Base-by-base conservation (phyloP, 2,888 invertebrate species). In the Hyppa rectilinea region DNA sequence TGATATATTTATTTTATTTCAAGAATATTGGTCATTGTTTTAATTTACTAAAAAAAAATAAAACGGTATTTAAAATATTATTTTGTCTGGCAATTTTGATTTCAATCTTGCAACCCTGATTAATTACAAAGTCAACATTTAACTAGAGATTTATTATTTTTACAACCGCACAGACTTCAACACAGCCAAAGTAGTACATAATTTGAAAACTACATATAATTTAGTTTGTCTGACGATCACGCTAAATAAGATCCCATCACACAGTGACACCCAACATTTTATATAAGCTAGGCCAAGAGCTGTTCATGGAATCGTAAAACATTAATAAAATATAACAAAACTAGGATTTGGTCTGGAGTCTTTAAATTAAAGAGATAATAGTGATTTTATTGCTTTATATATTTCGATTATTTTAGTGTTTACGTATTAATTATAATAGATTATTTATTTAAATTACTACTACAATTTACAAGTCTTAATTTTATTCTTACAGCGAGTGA, bases 101-200 rank as follows among this genome's bases (percentile, higher is more conserved):
- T 36, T 14, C 9, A 43, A n/a, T 17, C 31, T n/a, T 12, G n/a
- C 40, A 75, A 55, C 55, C 55, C 75, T 26, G 40, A 55, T 55
- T 47, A 14, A 17, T 47, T 40, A 14, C 12, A 66, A 55, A 31
- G 14, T 56, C 40, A 52, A 64, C 38, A 52, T 77, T 78, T 62
- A 38, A 78, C 34, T 55, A 40, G 23, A 31, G 38, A 70, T 64
- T 43, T 75, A 80, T 75, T 75, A 85, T 84, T 82, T 84, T 80
- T 85, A 85, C 84, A 87, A 86, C 85, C 86, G 81, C 73, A 81
- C 78, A 87, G 88, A 88, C 75, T 60, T 81, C 82, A 87, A 88
- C 92, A 92, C 91, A 92, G 92, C 92, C 92, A 89, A 65, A 82
- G 88, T 87, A 87, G 82, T 89, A 78, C 61, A 78, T 69, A 84